Evolutionary conservation across 2,888 invertebrate genomes (phyloP).

Genomic region (Orchestes rusci): DNA sequence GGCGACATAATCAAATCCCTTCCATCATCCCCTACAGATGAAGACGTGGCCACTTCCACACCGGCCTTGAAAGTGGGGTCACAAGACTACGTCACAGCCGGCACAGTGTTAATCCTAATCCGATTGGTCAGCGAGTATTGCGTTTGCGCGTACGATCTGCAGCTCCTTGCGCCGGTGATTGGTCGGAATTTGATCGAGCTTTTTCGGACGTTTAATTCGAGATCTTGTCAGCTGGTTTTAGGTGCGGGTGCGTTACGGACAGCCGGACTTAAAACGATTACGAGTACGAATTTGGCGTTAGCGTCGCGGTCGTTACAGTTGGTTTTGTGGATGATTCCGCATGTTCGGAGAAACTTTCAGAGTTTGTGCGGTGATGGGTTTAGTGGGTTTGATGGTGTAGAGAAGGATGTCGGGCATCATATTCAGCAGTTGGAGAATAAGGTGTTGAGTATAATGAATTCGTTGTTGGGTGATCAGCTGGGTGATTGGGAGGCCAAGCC

Average conservation of each 20-base stretch:
- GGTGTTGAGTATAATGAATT: conserved; percentile 83
- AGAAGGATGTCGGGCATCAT: conserved; percentile 78
- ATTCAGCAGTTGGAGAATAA: conserved; percentile 89
- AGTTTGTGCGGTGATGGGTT: conserved; percentile 53
- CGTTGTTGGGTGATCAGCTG: conserved; percentile 73
- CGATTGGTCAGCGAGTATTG: conserved; percentile 92
- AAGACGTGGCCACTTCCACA: conserved; percentile 44
- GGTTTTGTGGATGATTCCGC: conserved; percentile 70
- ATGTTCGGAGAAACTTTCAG: conserved; percentile 62
- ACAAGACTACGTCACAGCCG: conserved; percentile 67
- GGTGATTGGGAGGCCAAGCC: conserved; percentile 89
- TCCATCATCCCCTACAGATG: conserved; percentile 39
- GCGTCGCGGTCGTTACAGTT: conserved; percentile 78
- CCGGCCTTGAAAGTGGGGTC: conserved; percentile 43
- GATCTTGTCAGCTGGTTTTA: conserved; percentile 87
- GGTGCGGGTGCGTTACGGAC: conserved; percentile 95
- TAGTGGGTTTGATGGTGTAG: conserved; percentile 65
- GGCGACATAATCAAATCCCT: conserved; percentile 41
- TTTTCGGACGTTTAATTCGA: conserved; percentile 77
- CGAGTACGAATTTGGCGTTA: conserved; percentile 86
- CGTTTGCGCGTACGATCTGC: conserved; percentile 67
- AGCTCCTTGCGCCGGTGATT: conserved; percentile 72
- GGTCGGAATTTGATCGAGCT: conserved; percentile 84
- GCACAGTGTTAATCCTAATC: conserved; percentile 78
- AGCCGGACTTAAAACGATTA: conserved; percentile 90